Evolutionary conservation across 2,888 invertebrate genomes (phyloP).

Genomic region (Oxystoma pomonae): DNA sequence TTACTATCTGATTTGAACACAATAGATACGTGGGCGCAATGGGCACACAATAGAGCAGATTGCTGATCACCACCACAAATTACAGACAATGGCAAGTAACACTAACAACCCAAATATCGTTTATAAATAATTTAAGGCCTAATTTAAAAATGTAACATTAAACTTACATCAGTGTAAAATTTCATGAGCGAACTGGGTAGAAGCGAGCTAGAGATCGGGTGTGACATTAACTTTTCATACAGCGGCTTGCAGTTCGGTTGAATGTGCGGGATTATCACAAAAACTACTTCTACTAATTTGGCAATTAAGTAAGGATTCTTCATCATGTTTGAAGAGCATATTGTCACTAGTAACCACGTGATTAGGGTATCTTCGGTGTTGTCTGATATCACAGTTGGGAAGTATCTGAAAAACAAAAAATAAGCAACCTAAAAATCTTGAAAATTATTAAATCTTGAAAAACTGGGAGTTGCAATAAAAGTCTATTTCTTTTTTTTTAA

Average conservation of each 20-base stretch:
- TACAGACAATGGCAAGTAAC: too few species aligned
- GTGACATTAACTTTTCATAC: slow-evolving; percentile 78
- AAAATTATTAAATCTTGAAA: too few species aligned
- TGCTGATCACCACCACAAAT: too few species aligned
- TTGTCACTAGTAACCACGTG: slow-evolving; percentile 83
- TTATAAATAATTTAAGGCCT: too few species aligned
- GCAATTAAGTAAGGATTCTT: slow-evolving; percentile 96
- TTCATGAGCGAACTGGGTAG: slow-evolving; percentile 92
- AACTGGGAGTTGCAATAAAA: too few species aligned
- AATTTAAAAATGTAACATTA: too few species aligned
- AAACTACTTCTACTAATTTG: slow-evolving; percentile 89
- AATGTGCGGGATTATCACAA: slow-evolving; percentile 71
- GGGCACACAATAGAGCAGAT: too few species aligned
- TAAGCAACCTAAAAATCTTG: too few species aligned
- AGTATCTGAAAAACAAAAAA: slow-evolving; percentile 56
- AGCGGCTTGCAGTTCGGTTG: slow-evolving; percentile 52
- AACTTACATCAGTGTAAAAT: slow-evolving; percentile 91
- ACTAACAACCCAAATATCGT: too few species aligned
- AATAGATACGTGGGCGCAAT: too few species aligned
- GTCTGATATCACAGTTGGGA: slow-evolving; percentile 69
- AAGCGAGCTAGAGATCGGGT: slow-evolving; percentile 75
- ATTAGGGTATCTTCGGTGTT: slow-evolving; percentile 79
- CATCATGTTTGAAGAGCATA: slow-evolving; percentile 86
- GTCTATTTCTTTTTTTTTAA: too few species aligned
- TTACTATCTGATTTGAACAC: too few species aligned